Conservation (phyloP, 1,140 invertebrate genomes). For the Ceratina australensis region DNA sequence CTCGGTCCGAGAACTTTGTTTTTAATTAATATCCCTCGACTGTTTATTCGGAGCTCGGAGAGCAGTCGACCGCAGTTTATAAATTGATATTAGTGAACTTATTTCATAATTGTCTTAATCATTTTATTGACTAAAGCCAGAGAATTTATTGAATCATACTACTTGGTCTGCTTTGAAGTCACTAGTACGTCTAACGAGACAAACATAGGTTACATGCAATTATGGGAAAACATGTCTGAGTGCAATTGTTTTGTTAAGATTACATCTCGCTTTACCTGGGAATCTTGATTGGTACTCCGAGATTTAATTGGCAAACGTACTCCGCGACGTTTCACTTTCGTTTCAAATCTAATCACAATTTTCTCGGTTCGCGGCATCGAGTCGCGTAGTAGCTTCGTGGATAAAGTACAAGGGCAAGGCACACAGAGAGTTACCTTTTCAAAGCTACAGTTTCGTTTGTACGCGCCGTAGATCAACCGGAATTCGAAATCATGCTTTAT, state of each 20-base stretch:
- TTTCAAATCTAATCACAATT: constrained; percentile 47
- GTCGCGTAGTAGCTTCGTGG: constrained; percentile 11
- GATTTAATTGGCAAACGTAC: constrained; percentile 41
- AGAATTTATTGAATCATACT: not conserved
- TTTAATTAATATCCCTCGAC: no score
- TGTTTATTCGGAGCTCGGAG: no score
- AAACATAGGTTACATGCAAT: not conserved
- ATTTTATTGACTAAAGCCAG: not conserved
- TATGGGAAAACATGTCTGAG: not conserved
- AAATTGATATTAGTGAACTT: no score
- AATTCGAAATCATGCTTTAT: constrained; percentile 4
- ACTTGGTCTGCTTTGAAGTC: not conserved
- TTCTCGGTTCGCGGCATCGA: constrained; percentile 9
- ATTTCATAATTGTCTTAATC: no score
- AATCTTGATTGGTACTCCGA: not conserved
- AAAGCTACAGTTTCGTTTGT: constrained; percentile 20
- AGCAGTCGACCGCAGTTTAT: no score
- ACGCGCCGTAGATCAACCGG: not conserved
- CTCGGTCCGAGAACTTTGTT: not conserved
- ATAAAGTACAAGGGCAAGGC: constrained; percentile 4
- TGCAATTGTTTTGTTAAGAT: not conserved
- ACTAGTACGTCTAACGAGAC: no score
- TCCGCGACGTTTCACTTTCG: constrained; percentile 21
- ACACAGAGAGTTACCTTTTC: constrained; percentile 2
- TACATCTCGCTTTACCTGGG: constrained; percentile 13